Base-by-base conservation (phyloP, 2,113 vertebrate genomes). In the Nesogale talazaci region DNA sequence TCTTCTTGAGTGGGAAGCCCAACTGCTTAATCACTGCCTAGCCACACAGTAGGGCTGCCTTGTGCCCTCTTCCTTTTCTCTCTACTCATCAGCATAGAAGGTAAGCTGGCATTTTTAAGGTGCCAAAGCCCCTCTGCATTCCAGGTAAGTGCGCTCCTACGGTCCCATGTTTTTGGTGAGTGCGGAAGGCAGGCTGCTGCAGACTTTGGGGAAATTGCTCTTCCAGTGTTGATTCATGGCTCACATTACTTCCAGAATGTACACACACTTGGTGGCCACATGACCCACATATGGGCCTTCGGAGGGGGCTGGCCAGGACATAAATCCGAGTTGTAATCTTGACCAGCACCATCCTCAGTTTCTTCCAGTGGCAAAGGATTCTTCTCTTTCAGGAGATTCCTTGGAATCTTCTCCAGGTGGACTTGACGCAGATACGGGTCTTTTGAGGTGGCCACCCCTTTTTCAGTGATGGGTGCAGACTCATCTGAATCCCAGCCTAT, bases 191-290 rank as follows among this genome's bases (percentile, higher is more conserved):
- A 34, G 6, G 31, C 74, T 52, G 67, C 59, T 22, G 2, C 40
- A 61, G n/a, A 67, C 46, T 83, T 65, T 40, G 67, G 74, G 34
- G 67, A 92, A 70, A 86, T 52, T 70, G 46, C 29, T 88, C 72
- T 82, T 77, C 74, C 46, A 27, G 22, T 59, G 25, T 72, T 95
- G 93, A 95, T 46, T 95, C 95, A 96, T 27, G 38, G 38, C 16
- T 94, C 74, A 57, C 80, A 25, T 75, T 86, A 72, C 77, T 82
- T 86, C 38, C 17, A 36, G 59, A 11, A 31, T 6, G 5, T 80
- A 27, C 20, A 80, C 3, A 84, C 27, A 46, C 31, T 75, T 76
- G 34, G 78, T 34, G 56, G 38, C 59, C 4, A 1, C 20, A 38
- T 87, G 70, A 93, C 78, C 92, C 88, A 96, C 15, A 91, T 17